These are phyloP conservation scores for Pachliopta kotzebuea DNA, from an alignment of 2,888 invertebrate genomes.

Conservation along the genomic window DNA sequence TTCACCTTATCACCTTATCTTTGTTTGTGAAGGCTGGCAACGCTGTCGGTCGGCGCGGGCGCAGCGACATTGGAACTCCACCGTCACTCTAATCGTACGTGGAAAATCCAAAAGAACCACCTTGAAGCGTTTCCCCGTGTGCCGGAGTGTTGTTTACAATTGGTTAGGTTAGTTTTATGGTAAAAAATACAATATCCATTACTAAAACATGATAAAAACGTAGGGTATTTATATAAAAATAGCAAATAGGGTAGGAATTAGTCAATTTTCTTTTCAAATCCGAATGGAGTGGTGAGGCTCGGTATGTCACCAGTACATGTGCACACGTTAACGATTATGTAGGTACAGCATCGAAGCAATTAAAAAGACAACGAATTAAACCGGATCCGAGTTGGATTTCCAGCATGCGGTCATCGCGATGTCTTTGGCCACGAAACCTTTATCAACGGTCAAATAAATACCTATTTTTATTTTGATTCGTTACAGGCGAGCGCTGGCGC, in stretches of 20 bases:
- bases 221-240: too few relatives aligned
- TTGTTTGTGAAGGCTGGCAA: too few relatives aligned
- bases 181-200: too few relatives aligned
- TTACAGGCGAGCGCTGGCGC: conserved; percentile 1
- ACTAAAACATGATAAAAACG: too few relatives aligned
- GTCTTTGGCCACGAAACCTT: conserved; percentile 19
- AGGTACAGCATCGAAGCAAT: background rate
- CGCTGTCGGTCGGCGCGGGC: background rate
- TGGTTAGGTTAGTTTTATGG: too few relatives aligned
- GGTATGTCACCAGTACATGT: too few relatives aligned
- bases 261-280: too few relatives aligned
- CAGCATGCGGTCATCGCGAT: conserved; percentile 30
- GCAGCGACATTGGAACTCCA: background rate
- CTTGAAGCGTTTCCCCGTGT: conserved; percentile 24
- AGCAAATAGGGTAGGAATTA: too few relatives aligned
- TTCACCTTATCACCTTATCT: background rate
- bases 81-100: conserved; percentile 4
- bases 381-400: conserved; percentile 33
- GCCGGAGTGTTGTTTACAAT: background rate
- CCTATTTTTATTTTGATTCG: background rate
- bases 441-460: background rate
- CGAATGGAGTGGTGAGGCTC: too few relatives aligned
- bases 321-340: too few relatives aligned
- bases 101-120: conserved; percentile 25
- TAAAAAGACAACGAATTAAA: conserved; percentile 18